phyloP scores from a whole-genome alignment of 2,888 invertebrate genomes.

The Dyspetes luteomarginatus region DNA sequence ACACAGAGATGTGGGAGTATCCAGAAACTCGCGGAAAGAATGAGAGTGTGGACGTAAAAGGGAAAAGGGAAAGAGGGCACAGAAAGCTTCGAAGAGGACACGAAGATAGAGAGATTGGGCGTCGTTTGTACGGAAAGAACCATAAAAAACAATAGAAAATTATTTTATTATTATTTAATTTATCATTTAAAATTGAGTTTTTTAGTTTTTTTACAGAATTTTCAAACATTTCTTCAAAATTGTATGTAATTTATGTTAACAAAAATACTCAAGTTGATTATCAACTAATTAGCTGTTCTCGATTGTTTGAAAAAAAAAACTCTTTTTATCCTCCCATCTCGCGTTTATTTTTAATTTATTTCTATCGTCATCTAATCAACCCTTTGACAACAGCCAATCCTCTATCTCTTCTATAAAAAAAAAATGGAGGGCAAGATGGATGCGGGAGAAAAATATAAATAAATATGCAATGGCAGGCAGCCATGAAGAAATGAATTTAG shows the following conservation, averaged over 20 bases:
- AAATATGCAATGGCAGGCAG: constrained; percentile 11
- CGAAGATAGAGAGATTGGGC: constrained; percentile 18
- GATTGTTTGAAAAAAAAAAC: no score
- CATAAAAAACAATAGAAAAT: neutral
- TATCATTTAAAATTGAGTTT: constrained; percentile 19
- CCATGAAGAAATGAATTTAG: constrained; percentile 35
- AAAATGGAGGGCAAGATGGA: neutral
- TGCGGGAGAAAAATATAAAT: constrained; percentile 37
- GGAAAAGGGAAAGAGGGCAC: constrained; percentile 21
- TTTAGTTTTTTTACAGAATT: neutral
- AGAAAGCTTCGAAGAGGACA: constrained; percentile 33
- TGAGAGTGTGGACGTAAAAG: constrained; percentile 46
- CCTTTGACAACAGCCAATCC: no score
- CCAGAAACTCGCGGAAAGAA: constrained; percentile 61
- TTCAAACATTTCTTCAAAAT: no score
- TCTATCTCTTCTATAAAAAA: neutral
- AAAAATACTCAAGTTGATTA: no score
- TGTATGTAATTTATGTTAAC: no score
- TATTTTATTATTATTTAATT: neutral
- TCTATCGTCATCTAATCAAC: no score
- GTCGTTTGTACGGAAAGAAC: constrained; percentile 18
- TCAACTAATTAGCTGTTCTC: no score
- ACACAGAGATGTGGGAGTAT: constrained; percentile 50
- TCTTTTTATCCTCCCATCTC: no score
- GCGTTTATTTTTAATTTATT: no score